Conservation (phyloP, 2,113 vertebrate genomes). For the Calypte anna region DNA sequence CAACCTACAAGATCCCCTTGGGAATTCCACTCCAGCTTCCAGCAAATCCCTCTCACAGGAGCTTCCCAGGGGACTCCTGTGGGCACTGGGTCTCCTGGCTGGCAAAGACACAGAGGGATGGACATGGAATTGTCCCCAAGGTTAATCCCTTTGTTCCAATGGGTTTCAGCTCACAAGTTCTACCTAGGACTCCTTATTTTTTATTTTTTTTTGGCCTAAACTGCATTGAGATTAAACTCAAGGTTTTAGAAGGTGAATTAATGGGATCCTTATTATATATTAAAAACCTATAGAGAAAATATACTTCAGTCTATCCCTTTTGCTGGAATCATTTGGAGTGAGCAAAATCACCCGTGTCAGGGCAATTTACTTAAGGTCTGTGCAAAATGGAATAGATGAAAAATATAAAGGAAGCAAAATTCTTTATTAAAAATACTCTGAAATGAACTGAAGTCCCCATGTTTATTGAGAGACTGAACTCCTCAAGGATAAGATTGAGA, state of each 20-base stretch:
- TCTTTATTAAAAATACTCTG: neutral
- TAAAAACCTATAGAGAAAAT: neutral
- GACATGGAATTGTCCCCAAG: neutral
- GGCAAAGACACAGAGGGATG: neutral
- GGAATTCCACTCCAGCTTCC: neutral
- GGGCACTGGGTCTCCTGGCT: neutral
- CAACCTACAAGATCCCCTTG: neutral
- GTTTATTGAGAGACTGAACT: conserved; percentile 39
- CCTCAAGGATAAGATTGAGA: conserved; percentile 66
- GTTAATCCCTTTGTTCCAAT: conserved; percentile 20
- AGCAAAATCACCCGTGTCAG: neutral
- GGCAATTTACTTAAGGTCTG: neutral
- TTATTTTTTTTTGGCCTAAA: neutral
- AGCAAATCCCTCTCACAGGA: neutral
- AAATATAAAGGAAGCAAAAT: neutral
- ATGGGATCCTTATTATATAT: neutral
- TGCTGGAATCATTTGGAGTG: neutral
- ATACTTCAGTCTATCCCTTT: neutral
- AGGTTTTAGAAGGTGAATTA: neutral
- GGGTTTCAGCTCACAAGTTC: neutral
- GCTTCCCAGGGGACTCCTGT: neutral
- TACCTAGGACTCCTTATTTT: neutral
- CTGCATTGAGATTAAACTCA: neutral
- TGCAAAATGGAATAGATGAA: neutral
- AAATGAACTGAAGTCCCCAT: neutral